phyloP scores from a whole-genome alignment of 2,113 vertebrate genomes.

The Syrrhaptes paradoxus region DNA sequence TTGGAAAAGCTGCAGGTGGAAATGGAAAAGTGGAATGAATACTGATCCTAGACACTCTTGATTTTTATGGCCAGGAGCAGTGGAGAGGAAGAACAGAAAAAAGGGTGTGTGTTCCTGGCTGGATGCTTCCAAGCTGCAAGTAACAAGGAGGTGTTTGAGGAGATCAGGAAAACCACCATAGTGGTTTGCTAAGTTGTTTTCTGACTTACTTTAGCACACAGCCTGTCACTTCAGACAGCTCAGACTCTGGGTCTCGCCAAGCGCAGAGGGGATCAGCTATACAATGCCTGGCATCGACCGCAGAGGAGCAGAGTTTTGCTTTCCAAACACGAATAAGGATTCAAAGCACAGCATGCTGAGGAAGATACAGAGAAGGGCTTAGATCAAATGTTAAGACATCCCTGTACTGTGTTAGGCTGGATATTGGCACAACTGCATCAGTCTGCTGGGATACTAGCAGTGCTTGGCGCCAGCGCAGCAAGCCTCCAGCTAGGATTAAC shows the following conservation, averaged over 20 bases:
- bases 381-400: neutral
- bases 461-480: accelerated
- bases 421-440: neutral
- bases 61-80: constrained; percentile 22
- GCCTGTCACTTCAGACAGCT: neutral
- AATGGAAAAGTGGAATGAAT: constrained; percentile 48
- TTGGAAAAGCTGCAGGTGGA: constrained; percentile 51
- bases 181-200: neutral
- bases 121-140: neutral
- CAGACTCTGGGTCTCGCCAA: neutral
- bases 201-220: neutral
- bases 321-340: neutral
- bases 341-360: neutral
- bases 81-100: neutral
- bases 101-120: constrained; percentile 1
- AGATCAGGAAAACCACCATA: neutral
- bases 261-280: neutral
- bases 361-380: neutral
- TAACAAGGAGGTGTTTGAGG: constrained; percentile 20
- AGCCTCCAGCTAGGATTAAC: neutral
- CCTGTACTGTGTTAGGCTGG: neutral
- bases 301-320: neutral
- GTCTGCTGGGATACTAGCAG: neutral
- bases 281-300: neutral
- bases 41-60: constrained; percentile 11